A percentile compares a stretch with the other conserved stretches of the same genome.
Evolutionary conservation across 2,113 vertebrate species (phyloP).

Genomic region (Cyprinodon brontotheroides): DNA sequence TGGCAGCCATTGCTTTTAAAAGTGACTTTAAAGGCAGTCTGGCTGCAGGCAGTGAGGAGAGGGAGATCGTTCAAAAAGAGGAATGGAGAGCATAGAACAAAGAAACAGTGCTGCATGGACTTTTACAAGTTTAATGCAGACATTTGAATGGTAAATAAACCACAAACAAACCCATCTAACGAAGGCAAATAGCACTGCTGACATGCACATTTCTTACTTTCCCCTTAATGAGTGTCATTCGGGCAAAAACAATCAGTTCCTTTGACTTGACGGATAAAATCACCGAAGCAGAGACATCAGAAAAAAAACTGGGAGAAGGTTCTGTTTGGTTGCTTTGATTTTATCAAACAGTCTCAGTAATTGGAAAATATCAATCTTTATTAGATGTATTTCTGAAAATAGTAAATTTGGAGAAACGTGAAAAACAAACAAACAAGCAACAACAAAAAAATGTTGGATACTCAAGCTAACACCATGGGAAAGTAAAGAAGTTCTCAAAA

Average conservation of each 20-base stretch:
- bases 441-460: not conserved
- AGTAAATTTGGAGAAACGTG: not conserved
- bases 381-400: not conserved
- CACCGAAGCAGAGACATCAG: slow-evolving; percentile 11
- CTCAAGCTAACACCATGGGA: not conserved
- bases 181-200: slow-evolving; percentile 10
- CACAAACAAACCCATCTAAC: slow-evolving; percentile 49
- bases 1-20: slow-evolving; percentile 51
- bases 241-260: slow-evolving; percentile 38
- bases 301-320: not conserved
- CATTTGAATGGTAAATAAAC: slow-evolving; percentile 22
- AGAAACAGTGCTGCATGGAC: not conserved
- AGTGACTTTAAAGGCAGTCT: slow-evolving; percentile 46
- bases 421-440: no score
- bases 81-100: slow-evolving; percentile 13
- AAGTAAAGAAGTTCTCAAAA: not conserved
- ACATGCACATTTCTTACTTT: slow-evolving; percentile 14
- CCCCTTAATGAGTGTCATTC: slow-evolving; percentile 14
- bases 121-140: slow-evolving; percentile 23
- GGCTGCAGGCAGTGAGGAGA: not conserved
- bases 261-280: slow-evolving; percentile 38
- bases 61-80: slow-evolving; percentile 23
- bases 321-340: not conserved
- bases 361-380: not conserved
- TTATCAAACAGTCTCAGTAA: not conserved